Base-by-base conservation (phyloP, 2,888 invertebrate species). In the Cybosia mesomella region DNA sequence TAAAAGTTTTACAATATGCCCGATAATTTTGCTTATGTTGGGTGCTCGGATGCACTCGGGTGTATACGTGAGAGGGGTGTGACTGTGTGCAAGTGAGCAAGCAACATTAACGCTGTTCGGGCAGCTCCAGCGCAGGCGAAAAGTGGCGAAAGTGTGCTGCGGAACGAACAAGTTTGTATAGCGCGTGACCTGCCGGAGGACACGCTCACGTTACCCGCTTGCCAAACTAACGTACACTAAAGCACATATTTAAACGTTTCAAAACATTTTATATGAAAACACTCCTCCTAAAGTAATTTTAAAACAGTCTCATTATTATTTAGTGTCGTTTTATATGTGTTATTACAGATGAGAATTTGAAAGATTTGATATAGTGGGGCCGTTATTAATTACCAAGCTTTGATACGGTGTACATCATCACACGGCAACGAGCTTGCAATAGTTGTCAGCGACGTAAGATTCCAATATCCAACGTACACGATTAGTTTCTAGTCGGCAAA, bases 121-220 rank as follows among this genome's bases (percentile, higher is more conserved):
- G n/a, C n/a, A n/a, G n/a, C 59, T 67, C 61, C 58, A 28, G 90
- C 90, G 90, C 92, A 90, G 83, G 80, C 91, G 85, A 87, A 85
- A 87, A 88, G 86, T 89, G 92, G 93, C 93, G 94, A 93, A 94
- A 94, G 94, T 94, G 90, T 90, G 91, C 89, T 90, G 28, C 80
- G 87, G 85, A 84, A 86, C n/a, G n/a, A 94, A 94, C 94, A 85
- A 87, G 94, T 94, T 94, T 92, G 90, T 85, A 87, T 88, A 86
- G 87, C 90, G 91, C 93, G 94, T 94, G 94, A 94, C 94, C 93
- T 85, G 92, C 89, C 89, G 90, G 93, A 92, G 94, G 94, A 93
- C 93, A 92, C 79, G 89, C 86, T 84, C 76, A 77, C 77, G 76
- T 72, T 71, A 75, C 81, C 85, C 83, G 86, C 81, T 81, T 64